Percentiles rank a stretch among this genome's conserved stretches.
These are phyloP conservation scores for Ammodytes marinus DNA, from an alignment of 2,113 vertebrate genomes.

Conservation along the genomic window DNA sequence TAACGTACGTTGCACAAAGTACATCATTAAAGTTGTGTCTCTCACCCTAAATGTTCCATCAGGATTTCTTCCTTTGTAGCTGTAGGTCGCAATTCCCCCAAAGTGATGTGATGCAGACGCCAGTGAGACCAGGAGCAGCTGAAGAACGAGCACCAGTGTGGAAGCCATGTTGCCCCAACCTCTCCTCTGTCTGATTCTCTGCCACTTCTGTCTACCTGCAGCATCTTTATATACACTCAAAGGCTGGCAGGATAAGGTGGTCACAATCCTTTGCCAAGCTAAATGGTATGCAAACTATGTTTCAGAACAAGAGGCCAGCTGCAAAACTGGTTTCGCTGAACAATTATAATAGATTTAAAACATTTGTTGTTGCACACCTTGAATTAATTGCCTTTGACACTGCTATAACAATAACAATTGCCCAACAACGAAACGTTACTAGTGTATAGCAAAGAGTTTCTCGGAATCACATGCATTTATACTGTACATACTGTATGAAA, in stretches of 20 bases:
- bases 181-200: neutral
- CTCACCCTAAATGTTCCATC: constrained; percentile 59
- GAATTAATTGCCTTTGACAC: too few relatives aligned
- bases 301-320: constrained; percentile 10
- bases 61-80: constrained; percentile 45
- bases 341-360: neutral
- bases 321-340: constrained; percentile 48
- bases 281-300: neutral
- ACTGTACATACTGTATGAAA: neutral
- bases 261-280: too few relatives aligned
- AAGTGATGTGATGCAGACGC: constrained; percentile 51
- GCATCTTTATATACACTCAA: constrained; percentile 44
- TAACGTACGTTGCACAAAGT: neutral
- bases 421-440: neutral
- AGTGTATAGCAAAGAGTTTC: neutral
- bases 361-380: too few relatives aligned
- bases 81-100: constrained; percentile 21
- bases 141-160: constrained; percentile 34
- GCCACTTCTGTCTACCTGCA: constrained; percentile 22
- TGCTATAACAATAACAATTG: neutral
- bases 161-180: constrained; percentile 53
- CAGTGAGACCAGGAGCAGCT: constrained; percentile 62
- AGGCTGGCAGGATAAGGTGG: too few relatives aligned
- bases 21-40: neutral
- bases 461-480: neutral